Percentiles rank a stretch among this genome's conserved stretches.
Evolutionary conservation across 2,113 vertebrate genomes (phyloP).

Genomic region (Ptilorrhoa leucosticta): DNA sequence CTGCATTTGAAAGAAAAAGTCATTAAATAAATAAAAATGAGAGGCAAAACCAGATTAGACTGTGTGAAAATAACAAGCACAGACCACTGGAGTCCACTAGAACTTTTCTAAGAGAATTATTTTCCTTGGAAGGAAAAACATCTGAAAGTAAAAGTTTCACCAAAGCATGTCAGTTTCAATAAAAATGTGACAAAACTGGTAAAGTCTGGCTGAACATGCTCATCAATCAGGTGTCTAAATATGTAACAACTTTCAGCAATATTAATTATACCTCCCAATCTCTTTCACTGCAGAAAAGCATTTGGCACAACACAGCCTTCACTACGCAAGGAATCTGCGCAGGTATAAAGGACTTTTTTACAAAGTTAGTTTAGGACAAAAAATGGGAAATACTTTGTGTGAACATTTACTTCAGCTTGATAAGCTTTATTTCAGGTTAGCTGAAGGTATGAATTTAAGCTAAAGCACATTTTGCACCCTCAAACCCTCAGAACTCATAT

Average conservation of each 20-base stretch:
- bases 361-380: background rate
- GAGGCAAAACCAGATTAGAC: background rate
- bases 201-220: background rate
- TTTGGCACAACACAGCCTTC: background rate
- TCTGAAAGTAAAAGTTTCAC: background rate
- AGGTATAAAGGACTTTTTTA: background rate
- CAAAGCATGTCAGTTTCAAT: background rate
- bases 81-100: background rate
- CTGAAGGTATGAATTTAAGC: background rate
- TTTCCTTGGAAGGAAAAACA: background rate
- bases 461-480: background rate
- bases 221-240: background rate
- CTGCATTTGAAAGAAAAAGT: constrained; percentile 60
- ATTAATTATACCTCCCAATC: background rate
- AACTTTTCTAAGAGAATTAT: background rate
- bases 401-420: background rate
- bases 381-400: background rate
- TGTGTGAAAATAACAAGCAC: background rate
- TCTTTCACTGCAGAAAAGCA: background rate
- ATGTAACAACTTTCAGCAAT: background rate
- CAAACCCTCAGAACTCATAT: background rate
- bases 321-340: background rate
- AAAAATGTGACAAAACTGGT: background rate
- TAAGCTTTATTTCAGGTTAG: background rate
- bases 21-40: background rate